A percentile compares a stretch with the other conserved stretches of the same genome.
These are phyloP conservation scores for Leucophenga maculata DNA, from an alignment of 2,888 invertebrate genomes.

Conservation along the genomic window DNA sequence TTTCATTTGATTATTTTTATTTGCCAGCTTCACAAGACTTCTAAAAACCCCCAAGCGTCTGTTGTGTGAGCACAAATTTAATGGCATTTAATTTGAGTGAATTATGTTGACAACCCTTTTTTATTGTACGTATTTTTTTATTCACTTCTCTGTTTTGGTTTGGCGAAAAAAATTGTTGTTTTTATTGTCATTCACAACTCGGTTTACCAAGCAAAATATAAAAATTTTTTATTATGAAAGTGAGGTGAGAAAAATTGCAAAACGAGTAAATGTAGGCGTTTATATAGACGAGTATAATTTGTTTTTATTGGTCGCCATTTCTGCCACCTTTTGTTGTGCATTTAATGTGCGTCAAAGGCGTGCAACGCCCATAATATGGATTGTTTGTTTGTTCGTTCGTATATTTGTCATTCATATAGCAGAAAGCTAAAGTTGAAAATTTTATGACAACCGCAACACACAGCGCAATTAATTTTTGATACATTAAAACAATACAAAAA, in stretches of 20 bases:
- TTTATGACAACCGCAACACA: conserved; percentile 28
- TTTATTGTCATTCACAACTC: too few relatives aligned
- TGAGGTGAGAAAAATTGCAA: neutral
- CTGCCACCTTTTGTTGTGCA: neutral
- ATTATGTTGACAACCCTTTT: conserved; percentile 21
- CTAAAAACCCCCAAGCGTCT: too few relatives aligned
- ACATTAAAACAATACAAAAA: conserved; percentile 22
- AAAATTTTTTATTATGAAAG: neutral
- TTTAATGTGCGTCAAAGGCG: neutral
- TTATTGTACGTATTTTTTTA: too few relatives aligned
- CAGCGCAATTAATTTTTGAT: conserved; percentile 32
- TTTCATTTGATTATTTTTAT: too few relatives aligned
- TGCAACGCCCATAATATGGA: neutral
- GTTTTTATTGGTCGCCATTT: neutral
- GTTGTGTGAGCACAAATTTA: conserved; percentile 41
- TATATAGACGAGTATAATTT: neutral
- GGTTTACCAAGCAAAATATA: neutral
- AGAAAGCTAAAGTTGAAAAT: conserved; percentile 13
- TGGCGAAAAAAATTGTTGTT: too few relatives aligned
- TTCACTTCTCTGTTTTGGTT: too few relatives aligned
- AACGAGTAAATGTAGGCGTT: neutral
- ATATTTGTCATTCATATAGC: neutral
- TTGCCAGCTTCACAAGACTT: too few relatives aligned
- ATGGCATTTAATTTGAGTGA: conserved; percentile 58
- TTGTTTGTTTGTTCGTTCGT: neutral